Base-by-base conservation (phyloP, 2,797 vertebrate genomes). In the Numenius phaeopus region DNA sequence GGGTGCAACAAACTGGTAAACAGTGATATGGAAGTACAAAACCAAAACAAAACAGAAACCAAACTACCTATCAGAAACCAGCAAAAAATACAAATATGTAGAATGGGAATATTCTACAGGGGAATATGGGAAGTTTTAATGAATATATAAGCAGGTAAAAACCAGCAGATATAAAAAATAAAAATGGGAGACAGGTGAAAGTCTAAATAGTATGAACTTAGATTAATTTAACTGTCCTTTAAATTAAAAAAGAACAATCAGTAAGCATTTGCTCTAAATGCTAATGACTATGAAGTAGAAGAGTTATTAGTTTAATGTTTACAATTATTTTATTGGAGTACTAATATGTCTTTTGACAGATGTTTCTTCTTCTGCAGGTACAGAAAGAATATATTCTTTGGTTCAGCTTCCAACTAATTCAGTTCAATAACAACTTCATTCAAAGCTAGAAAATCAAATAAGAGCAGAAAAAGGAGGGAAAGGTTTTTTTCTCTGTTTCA, bases 371-470 rank as follows among this genome's bases (percentile, higher is more conserved):
- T 80, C 79, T 89, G 29, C 14, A 40, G 4, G 7, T 86, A 19
- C 29, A 65, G 76, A 40, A 82, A 73, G 49, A 50, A 81, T 29
- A 40, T 55, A 66, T 67, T 75, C 13, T 83, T 90, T 78, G 21
- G 9, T 89, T 84, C 34, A 19, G 26, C 66, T 96, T 82, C 64
- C 30, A 93, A 11, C 13, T 76, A 90, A 67, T 78, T 86, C 73
- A 59, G 20, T 46, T 95, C 77, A 69, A n/a, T 69, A 87, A 79
- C 18, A 86, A 66, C 42, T 90, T 73, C 18, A 84, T 75, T 76
- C 58, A 79, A 93, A 93, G 39, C 32, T 47, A 16, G 34, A 79
- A 90, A 87, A 91, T 86, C 58, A 91, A 87, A 75, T 90, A 82
- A 86, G 40, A 79, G n/a, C 21, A 81, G 54, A 67, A 81, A 66